Base-by-base conservation (phyloP, 2,113 vertebrate genomes). In the Equus quagga region DNA sequence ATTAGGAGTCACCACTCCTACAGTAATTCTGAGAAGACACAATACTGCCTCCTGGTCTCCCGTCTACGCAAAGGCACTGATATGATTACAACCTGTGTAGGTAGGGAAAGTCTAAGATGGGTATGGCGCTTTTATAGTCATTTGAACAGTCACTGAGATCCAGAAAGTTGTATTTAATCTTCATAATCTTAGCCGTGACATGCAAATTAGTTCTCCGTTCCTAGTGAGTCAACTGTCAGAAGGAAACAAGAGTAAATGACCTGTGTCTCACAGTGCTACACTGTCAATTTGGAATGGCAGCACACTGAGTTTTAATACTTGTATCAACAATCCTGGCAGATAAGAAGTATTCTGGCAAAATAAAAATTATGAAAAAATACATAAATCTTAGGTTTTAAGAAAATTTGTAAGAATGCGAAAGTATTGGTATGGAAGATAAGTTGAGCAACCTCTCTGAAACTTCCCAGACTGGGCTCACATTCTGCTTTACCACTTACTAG, bases 1-100 rank as follows among this genome's bases (percentile, higher is more conserved):
- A 82, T 7, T 65, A 96, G 65, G 70, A 96, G 86, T 91, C 79
- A 9, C 91, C 88, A 92, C 92, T 64, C 49, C 90, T 98, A 65
- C 84, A 64, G 91, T 91, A 96, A 92, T 79, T 96, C 94, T 89
- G 82, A 70, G 31, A 94, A 89, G 93, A 92, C 89, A 92, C 78
- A 81, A 19, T 69, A 15, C 56, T 69, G 5, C 1, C 60, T 58
- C n/a, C 0, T 12, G 33, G 21, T 9, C 8, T 90, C 88, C 73
- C 24, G 79, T 46, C n/a, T 51, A 49, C 64, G 67, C 51, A 82
- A 0, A 8, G 4, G 0, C 33, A 56, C 33, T 0, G 81, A 26
- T 1, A 6, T 76, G 88, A 69, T 51, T 92, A 93, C 67, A 88
- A 1, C 70, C 7, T 95, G 3, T 56, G 14, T 67, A 79, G 64